phyloP scores from a whole-genome alignment of 1,140 invertebrate genomes.

The Megathymus violae region DNA sequence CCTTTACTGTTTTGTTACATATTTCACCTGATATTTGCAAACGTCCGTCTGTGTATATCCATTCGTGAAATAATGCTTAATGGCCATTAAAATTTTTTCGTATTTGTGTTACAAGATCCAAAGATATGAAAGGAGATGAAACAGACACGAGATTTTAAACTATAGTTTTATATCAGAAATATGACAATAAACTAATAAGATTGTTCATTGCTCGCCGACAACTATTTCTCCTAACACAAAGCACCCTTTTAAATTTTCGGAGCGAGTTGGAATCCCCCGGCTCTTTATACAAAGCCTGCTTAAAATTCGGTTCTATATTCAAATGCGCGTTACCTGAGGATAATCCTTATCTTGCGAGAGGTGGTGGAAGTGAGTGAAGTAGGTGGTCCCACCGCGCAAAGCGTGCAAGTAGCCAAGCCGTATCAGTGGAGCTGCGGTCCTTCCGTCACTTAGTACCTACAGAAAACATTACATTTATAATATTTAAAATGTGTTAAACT shows the following conservation, averaged over 20 bases:
- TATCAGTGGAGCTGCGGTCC: conserved; percentile 92
- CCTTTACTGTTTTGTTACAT: too few species aligned
- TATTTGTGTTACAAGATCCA: too few species aligned
- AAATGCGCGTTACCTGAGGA: conserved; percentile 86
- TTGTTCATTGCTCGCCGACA: conserved; percentile 7
- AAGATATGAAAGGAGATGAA: too few species aligned
- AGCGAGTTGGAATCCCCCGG: conserved; percentile 3
- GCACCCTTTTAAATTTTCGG: conserved; percentile 11
- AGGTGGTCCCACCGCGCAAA: conserved; percentile 90
- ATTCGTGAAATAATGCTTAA: too few species aligned
- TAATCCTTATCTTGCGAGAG: conserved; percentile 89
- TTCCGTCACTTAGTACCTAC: conserved; percentile 92
- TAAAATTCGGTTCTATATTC: conserved; percentile 11
- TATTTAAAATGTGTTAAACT: too few species aligned
- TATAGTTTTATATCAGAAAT: too few species aligned
- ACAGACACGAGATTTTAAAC: too few species aligned
- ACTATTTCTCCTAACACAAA: conserved; percentile 17
- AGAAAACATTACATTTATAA: conserved; percentile 39
- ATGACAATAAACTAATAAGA: too few species aligned
- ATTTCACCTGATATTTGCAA: too few species aligned
- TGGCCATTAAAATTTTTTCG: too few species aligned
- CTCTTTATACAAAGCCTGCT: conserved; percentile 26
- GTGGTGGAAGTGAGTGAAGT: conserved; percentile 95
- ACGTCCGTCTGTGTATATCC: too few species aligned
- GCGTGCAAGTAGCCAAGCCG: conserved; percentile 92